Evolutionary conservation across 2,888 invertebrate genomes (phyloP).

Genomic region (Drosophila gaucha): DNA sequence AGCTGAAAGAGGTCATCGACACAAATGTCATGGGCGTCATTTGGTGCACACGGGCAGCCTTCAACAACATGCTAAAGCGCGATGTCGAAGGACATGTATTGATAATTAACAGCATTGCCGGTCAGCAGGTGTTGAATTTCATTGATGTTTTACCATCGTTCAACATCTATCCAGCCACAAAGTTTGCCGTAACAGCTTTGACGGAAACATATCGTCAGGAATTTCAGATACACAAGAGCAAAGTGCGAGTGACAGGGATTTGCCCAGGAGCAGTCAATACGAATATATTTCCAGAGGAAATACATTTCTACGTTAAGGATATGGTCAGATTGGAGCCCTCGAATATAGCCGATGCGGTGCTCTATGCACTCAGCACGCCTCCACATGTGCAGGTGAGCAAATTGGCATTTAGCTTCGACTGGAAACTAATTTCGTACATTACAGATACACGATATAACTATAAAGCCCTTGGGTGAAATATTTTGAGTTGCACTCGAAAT

Average conservation of each 20-base stretch:
- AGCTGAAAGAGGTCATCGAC: conserved; percentile 84
- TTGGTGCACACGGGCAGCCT: conserved; percentile 85
- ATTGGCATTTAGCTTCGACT: background rate
- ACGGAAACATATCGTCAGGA: conserved; percentile 84
- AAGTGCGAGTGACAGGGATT: conserved; percentile 82
- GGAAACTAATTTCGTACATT: background rate
- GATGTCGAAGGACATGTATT: conserved; percentile 86
- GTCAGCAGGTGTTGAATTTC: conserved; percentile 83
- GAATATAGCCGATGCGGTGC: conserved; percentile 83
- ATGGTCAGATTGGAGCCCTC: conserved; percentile 80
- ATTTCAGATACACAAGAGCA: conserved; percentile 81
- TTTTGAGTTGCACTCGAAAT: conserved; percentile 61
- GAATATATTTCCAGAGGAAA: conserved; percentile 83
- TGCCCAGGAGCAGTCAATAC: conserved; percentile 83
- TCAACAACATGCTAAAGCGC: conserved; percentile 85
- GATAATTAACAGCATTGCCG: conserved; percentile 85
- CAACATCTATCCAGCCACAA: conserved; percentile 84
- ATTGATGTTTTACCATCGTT: conserved; percentile 82
- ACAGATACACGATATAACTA: conserved; percentile 82
- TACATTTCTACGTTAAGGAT: conserved; percentile 82
- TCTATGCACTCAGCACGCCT: conserved; percentile 82
- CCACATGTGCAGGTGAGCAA: conserved; percentile 79
- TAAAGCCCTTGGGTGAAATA: conserved; percentile 83
- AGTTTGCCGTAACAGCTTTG: conserved; percentile 84
- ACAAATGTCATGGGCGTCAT: conserved; percentile 86